Evolutionary conservation across 2,888 invertebrate genomes (phyloP).

Genomic region (Ecdyonurus torrentis): DNA sequence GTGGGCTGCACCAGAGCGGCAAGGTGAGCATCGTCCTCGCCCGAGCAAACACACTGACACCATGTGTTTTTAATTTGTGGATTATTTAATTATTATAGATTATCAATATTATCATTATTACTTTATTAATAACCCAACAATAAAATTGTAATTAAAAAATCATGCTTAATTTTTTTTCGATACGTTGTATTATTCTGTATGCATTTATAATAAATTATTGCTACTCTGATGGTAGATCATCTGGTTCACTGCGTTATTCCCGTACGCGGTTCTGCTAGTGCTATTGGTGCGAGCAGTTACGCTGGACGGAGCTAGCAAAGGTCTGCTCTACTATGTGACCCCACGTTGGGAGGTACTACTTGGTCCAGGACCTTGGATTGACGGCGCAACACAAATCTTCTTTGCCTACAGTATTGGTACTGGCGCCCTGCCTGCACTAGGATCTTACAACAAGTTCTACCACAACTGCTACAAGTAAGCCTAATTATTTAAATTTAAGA

Average conservation of each 20-base stretch:
- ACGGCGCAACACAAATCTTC: slow-evolving; percentile 61
- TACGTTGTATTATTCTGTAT: too few relatives aligned
- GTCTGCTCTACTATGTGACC: slow-evolving; percentile 47
- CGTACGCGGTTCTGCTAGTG: slow-evolving; percentile 49
- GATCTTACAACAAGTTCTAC: slow-evolving; percentile 59
- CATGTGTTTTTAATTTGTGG: too few relatives aligned
- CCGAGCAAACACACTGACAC: too few relatives aligned
- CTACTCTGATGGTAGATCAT: too few relatives aligned
- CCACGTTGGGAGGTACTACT: slow-evolving; percentile 38
- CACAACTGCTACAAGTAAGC: slow-evolving; percentile 54
- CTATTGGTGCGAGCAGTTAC: slow-evolving; percentile 48
- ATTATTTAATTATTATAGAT: too few relatives aligned
- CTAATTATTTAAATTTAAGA: background rate
- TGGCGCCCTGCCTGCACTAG: slow-evolving; percentile 53
- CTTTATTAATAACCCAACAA: too few relatives aligned
- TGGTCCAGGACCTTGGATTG: slow-evolving; percentile 46
- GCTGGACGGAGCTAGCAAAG: slow-evolving; percentile 43
- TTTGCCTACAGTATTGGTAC: slow-evolving; percentile 64
- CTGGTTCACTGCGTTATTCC: slow-evolving; percentile 61
- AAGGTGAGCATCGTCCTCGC: slow-evolving; percentile 41
- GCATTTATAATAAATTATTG: too few relatives aligned
- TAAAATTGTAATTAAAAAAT: too few relatives aligned
- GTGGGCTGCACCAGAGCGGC: slow-evolving; percentile 57
- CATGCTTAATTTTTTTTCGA: too few relatives aligned
- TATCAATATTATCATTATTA: too few relatives aligned